phyloP scores from a whole-genome alignment of 2,797 vertebrate species.

The Brotogeris chrysoptera region DNA sequence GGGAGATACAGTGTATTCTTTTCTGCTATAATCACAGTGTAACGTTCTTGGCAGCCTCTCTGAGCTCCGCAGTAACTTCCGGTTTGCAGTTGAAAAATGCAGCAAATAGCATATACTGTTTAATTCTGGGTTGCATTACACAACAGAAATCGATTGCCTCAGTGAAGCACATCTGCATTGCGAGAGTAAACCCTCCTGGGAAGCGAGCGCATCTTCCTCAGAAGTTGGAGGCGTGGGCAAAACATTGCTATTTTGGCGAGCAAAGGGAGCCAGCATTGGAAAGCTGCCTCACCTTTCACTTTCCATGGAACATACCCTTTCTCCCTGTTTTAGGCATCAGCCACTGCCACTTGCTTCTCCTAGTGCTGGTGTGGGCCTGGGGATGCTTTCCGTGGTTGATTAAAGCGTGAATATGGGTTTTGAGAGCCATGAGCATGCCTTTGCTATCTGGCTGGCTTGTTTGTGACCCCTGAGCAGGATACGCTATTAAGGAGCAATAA shows the following conservation, averaged over 20 bases:
- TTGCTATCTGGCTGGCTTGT: neutral
- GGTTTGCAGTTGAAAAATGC: constrained; percentile 55
- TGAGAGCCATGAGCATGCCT: neutral
- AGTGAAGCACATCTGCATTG: constrained; percentile 11
- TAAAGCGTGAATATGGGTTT: neutral
- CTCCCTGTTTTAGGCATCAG: constrained; percentile 16
- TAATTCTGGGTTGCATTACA: constrained; percentile 32
- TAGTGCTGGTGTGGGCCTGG: neutral
- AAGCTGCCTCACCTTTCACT: constrained; percentile 61
- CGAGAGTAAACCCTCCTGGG: constrained; percentile 44
- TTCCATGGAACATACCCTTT: constrained; percentile 50
- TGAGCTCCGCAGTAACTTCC: neutral
- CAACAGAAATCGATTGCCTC: constrained; percentile 25
- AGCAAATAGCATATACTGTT: constrained; percentile 20
- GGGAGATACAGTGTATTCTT: neutral
- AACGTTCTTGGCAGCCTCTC: constrained; percentile 26
- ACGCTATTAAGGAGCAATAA: neutral
- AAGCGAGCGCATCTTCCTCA: constrained; percentile 26
- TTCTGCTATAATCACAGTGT: constrained; percentile 15
- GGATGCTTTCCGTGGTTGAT: neutral
- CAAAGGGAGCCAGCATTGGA: constrained; percentile 11
- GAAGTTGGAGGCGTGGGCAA: neutral
- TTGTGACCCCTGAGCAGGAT: neutral
- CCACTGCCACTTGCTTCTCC: neutral
- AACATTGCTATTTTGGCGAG: constrained; percentile 42